Conservation (phyloP, 2,797 vertebrate genomes). For the Sebastes dallii region DNA sequence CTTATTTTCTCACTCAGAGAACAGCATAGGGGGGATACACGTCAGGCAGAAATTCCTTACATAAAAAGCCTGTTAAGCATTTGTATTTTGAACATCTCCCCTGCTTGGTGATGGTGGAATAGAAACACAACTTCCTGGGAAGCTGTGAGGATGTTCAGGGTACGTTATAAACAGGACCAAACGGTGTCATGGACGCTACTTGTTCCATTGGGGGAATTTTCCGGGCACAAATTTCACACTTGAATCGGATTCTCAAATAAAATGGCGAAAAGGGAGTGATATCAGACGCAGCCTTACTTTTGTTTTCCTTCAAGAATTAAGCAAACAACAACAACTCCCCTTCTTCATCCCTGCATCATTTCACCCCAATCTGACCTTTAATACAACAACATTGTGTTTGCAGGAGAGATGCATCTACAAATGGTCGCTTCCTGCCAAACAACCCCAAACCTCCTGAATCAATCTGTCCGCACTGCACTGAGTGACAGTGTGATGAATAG, state of each 20-base stretch:
- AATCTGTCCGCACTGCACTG: not conserved
- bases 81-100: slow-evolving; percentile 29
- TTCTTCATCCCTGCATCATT: not conserved
- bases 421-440: not conserved
- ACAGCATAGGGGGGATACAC: not conserved
- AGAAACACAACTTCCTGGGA: not conserved
- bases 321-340: not conserved
- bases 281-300: not conserved
- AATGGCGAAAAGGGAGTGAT: not conserved
- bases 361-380: not conserved
- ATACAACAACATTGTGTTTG: not conserved
- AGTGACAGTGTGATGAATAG: slow-evolving; percentile 37
- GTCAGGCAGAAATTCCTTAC: slow-evolving; percentile 5
- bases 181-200: not conserved
- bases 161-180: not conserved
- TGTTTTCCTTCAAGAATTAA: not conserved
- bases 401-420: not conserved
- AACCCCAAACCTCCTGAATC: not conserved
- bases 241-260: not conserved
- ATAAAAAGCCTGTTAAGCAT: slow-evolving; percentile 48
- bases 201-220: not conserved
- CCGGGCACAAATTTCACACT: not conserved
- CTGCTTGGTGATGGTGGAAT: not conserved
- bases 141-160: not conserved
- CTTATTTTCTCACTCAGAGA: slow-evolving; percentile 16